Evolutionary conservation across 2,113 vertebrate species (phyloP).

Genomic region (Cyphomyrus discorhynchus): DNA sequence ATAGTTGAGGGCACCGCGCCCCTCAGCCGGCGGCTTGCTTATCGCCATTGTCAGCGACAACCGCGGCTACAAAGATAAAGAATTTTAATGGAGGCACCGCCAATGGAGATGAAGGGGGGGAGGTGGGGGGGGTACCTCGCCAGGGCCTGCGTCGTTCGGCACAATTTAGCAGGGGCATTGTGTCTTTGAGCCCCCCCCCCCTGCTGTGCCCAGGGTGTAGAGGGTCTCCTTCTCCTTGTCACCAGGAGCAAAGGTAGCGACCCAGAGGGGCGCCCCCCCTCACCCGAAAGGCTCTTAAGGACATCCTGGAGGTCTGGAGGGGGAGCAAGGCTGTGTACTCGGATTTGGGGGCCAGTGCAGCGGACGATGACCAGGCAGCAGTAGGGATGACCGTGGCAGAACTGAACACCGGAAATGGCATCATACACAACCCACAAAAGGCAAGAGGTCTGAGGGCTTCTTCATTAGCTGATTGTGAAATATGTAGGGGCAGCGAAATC

Average conservation of each 20-base stretch:
- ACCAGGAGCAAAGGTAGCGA: conserved; percentile 43
- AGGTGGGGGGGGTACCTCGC: conserved; percentile 50
- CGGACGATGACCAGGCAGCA: conserved; percentile 34
- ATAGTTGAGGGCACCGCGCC: conserved; percentile 28
- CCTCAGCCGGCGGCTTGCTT: conserved; percentile 41
- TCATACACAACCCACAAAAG: neutral
- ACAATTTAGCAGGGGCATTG: conserved; percentile 45
- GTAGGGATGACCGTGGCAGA: conserved; percentile 17
- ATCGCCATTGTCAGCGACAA: conserved; percentile 60
- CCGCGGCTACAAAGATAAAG: conserved; percentile 65
- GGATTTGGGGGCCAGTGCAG: conserved; percentile 19
- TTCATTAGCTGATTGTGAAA: neutral
- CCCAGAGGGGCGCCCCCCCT: conserved; percentile 24
- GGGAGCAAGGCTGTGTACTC: conserved; percentile 25
- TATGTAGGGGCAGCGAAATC: neutral
- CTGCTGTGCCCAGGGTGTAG: conserved; percentile 34
- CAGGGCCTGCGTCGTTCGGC: conserved; percentile 56
- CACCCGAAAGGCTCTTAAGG: conserved; percentile 36
- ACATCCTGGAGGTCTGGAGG: conserved; percentile 7
- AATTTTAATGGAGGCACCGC: conserved; percentile 60
- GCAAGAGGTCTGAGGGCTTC: neutral
- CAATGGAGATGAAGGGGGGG: conserved; percentile 59
- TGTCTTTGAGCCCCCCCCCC: conserved; percentile 47
- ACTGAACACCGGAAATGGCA: neutral
- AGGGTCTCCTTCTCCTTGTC: conserved; percentile 49